A percentile compares a stretch with the other conserved stretches of the same genome.
Evolutionary conservation across 2,113 vertebrate genomes (phyloP).

Genomic region (Hystrix cristata): DNA sequence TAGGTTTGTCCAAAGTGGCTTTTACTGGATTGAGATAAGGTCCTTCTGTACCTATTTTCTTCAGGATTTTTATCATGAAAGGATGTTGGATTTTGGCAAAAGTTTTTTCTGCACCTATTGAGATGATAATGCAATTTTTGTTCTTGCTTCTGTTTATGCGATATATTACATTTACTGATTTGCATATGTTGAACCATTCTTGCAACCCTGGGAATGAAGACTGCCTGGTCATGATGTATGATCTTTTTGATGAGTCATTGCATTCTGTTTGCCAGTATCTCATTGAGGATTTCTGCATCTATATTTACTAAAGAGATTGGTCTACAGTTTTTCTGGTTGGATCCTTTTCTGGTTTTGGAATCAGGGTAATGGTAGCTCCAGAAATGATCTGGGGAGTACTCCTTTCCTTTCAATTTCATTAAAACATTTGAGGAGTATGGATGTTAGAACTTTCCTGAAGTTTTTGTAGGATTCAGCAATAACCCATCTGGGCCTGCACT

Average conservation of each 20-base stretch:
- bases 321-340: neutral
- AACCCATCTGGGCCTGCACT: neutral
- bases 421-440: neutral
- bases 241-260: neutral
- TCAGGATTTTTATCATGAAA: neutral
- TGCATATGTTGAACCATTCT: neutral
- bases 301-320: neutral
- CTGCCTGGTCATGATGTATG: neutral
- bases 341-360: neutral
- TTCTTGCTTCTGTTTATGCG: neutral
- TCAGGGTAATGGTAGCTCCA: neutral
- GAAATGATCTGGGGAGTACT: neutral
- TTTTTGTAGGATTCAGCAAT: neutral
- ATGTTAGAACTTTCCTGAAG: neutral
- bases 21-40: neutral
- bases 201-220: neutral
- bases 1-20: neutral
- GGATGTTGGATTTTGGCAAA: neutral
- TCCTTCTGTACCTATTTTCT: neutral
- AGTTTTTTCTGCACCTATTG: neutral
- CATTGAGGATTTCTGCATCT: neutral
- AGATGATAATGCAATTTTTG: neutral
- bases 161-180: neutral
- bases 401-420: neutral
- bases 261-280: neutral